Evolutionary conservation across 2,888 invertebrate genomes (phyloP), one percentile per base, ranked within the genome.

Genomic region (Trisateles emortualis): DNA sequence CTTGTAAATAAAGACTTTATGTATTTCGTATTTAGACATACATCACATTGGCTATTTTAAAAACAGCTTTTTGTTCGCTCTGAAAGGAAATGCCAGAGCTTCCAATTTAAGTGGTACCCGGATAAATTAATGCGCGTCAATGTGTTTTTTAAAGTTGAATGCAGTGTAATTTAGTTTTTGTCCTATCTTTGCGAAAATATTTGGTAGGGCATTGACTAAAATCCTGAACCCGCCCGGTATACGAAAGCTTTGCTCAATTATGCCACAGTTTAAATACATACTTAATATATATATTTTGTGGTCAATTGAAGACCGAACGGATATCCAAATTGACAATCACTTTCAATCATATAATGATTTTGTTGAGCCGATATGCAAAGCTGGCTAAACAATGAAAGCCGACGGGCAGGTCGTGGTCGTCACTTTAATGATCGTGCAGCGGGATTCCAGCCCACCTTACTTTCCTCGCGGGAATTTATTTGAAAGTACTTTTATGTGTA

Each of bases 371-470:
- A 79, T 81, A 86, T 84, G 85, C 82, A 83, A 83, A 84, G 77
- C 64, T 79, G 76, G 75, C 73, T 79, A 81, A 85, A 88, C 87
- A 88, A 88, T 87, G 83, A 85, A 85, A 84, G 84, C 84, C 75
- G 85, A 79, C 78, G 73, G 79, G 80, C 84, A 82, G 81, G 83
- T 86, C 86, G 81, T 74, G 79, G 76, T 75, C 77, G 78, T 72
- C 76, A 76, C 73, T 77, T 81, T 82, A 83, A 84, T 83, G 81
- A 78, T 79, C 80, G 74, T 67, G 73, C 79, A 70, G 78, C 73
- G 70, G 76, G 79, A 82, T 78, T 82, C 83, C 82, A 79, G 68
- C 73, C 74, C 74, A 74, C 77, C 74, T 80, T 79, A 87, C 86
- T 87, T 89, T 88, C 84, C 79, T 81, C 74, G 72, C 70, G 74